Percentiles rank a stretch among this genome's conserved stretches.
Conservation (phyloP, 2,113 vertebrate genomes). For the Heliornis fulica region DNA sequence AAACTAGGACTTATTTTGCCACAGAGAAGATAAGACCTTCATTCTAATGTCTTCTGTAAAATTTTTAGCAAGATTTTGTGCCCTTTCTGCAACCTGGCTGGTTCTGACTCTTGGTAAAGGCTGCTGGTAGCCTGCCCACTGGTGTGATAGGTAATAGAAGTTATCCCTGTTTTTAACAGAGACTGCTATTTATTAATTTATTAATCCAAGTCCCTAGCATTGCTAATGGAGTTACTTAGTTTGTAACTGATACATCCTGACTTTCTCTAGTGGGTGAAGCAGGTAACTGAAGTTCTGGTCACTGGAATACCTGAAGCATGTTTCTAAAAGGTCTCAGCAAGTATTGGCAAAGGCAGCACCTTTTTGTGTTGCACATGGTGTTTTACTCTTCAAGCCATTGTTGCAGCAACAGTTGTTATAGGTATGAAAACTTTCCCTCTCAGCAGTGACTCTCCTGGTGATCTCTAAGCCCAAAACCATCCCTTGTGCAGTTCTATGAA, state of each 20-base stretch:
- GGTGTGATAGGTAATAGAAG: background rate
- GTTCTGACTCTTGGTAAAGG: background rate
- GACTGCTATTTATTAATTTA: background rate
- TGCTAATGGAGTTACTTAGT: background rate
- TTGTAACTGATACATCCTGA: background rate
- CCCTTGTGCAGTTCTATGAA: background rate
- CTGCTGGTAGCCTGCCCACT: background rate
- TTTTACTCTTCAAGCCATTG: background rate
- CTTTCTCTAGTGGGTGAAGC: background rate
- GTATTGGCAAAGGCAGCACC: background rate
- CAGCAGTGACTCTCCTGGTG: background rate
- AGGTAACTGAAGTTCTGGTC: background rate
- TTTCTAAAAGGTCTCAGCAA: background rate
- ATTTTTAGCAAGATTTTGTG: background rate
- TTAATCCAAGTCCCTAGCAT: background rate
- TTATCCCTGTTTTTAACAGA: background rate
- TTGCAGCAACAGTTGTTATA: background rate
- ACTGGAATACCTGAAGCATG: rapidly evolving
- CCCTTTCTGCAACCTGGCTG: background rate
- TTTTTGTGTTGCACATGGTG: background rate
- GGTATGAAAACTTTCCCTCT: background rate
- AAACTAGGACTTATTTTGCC: background rate
- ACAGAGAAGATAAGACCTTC: background rate
- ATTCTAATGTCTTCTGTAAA: background rate
- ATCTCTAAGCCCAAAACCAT: background rate